Base-by-base conservation (phyloP, 2,888 invertebrate species). In the Diarsia rubi region DNA sequence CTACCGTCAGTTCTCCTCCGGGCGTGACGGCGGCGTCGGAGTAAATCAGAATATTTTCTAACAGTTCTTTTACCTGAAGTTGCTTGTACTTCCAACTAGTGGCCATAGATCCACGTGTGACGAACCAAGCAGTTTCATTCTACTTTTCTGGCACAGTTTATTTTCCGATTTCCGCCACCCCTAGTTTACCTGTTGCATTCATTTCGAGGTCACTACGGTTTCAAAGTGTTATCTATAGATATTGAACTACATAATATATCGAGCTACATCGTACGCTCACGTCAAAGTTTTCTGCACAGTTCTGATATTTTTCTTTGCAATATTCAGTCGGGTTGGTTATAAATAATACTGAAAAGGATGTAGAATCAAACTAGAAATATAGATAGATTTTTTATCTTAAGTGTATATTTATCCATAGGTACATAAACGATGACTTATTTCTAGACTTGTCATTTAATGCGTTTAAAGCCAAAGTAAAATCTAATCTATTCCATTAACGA, bases 151-250 rank as follows among this genome's bases (percentile, higher is more conserved):
- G 19, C 27, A 21, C 6, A 12, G 16, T 44, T 27, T 57, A 21
- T 37, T 14, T 45, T 16, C 6, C 14, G 6, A 21, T 54, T 27
- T n/a, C n/a, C 2, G n/a, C 52, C 75, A 62, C 11, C 62, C 71
- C 47, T 71, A 42, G n/a, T n/a, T 57, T 47, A 54, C 79, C 27
- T 63, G 76, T 76, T 76, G 79, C 76, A 54, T 71, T 54, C 3
- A 24, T 63, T 63, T 57, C 14, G 3, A 8, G 14, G 12, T 21
- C n/a, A n/a, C 37, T 47, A 5, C 16, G 44, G 45, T 37, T 11
- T 8, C 21, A 16, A 12, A 37, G 5, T 37, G 37, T 31, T 42
- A 70, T 54, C 42, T 42, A 37, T 45, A n/a, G n/a, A n/a, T n/a
- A 54, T 54, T 31, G 16, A 54, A 69, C 52, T 21, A 31, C 31